Evolutionary conservation across 2,797 vertebrate genomes (phyloP), one percentile per base, ranked within the genome.

Genomic region (Anguilla obscura): DNA sequence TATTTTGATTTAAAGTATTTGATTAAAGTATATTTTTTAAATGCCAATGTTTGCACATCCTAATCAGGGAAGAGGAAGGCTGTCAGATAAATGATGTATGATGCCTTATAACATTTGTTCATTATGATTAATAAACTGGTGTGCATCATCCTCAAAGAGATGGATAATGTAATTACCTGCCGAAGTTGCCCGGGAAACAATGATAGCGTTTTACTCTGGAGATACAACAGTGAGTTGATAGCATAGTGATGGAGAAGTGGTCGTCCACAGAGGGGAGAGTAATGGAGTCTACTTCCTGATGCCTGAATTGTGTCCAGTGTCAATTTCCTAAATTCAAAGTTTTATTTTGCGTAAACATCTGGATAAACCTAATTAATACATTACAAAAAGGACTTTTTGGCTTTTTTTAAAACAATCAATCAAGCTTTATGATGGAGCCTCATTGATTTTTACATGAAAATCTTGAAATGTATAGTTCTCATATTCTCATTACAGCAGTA

Each of bases 111-210:
- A 93, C 91, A 92, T 92, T 91, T 93, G 92, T 93, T 96, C 94
- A 95, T 96, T 96, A 96, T 95, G 95, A 96, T 96, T 95, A 96
- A 96, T 96, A 96, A 96, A 94, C 92, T 91, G 91, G 94, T 92
- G 94, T 93, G 93, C 93, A 95, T 94, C 92, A 92, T 95, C 95
- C 95, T 95, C 94, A 92, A 93, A 92, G 87, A 94, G 94, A 94
- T 92, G 93, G 95, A 94, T 95, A 95, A 96, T 96, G 92, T 91
- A 96, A 96, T 96, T 96, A 96, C 94, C 93, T 86, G 92, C 92
- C 92, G 92, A 92, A 93, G 93, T 94, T 91, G 92, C 92, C 91
- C 86, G 79, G 90, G 87, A 93, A 92, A 85, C 63, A 86, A 85
- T 33, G 2, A 24, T 84, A 48, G n/a, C 10, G 0, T 30, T 36